Conservation (phyloP, 1,140 invertebrate genomes). For the Drosophila serrata region DNA sequence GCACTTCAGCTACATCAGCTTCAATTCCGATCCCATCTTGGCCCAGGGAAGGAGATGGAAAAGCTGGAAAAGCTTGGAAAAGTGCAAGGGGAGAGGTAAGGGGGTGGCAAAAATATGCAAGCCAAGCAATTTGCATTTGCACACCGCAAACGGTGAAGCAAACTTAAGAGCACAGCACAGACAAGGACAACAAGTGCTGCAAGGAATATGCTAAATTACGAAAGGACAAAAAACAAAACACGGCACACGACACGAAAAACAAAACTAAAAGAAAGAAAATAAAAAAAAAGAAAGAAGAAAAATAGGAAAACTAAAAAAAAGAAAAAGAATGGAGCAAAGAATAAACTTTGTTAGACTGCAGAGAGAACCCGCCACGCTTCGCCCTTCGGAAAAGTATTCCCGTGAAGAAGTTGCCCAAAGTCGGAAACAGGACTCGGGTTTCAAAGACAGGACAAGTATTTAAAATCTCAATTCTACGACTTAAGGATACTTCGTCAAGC, state of each 20-base stretch:
- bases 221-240: constrained; percentile 75
- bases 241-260: constrained; percentile 16
- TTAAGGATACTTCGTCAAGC: neutral
- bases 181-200: constrained; percentile 69
- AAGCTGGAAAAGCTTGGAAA: neutral
- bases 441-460: constrained; percentile 31
- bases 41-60: neutral
- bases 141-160: constrained; percentile 78
- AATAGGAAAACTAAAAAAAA: neutral
- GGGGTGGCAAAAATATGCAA: constrained; percentile 60
- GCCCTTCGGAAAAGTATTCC: constrained; percentile 61
- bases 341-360: constrained; percentile 44
- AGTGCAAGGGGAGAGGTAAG: neutral
- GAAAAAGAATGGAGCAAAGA: constrained; percentile 33
- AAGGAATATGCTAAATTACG: constrained; percentile 81
- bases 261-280: constrained; percentile 1
- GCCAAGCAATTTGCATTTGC: constrained; percentile 81
- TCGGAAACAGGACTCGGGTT: constrained; percentile 41
- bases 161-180: constrained; percentile 69
- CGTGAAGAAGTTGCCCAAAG: constrained; percentile 78
- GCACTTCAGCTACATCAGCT: constrained; percentile 68
- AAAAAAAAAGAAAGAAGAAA: constrained; percentile 1
- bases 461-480: neutral
- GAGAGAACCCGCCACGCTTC: neutral
- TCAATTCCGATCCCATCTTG: constrained; percentile 26